Percentiles rank a stretch among this genome's conserved stretches.
Evolutionary conservation across 2,888 invertebrate species (phyloP).

Genomic region (Sarcophaga variegata): DNA sequence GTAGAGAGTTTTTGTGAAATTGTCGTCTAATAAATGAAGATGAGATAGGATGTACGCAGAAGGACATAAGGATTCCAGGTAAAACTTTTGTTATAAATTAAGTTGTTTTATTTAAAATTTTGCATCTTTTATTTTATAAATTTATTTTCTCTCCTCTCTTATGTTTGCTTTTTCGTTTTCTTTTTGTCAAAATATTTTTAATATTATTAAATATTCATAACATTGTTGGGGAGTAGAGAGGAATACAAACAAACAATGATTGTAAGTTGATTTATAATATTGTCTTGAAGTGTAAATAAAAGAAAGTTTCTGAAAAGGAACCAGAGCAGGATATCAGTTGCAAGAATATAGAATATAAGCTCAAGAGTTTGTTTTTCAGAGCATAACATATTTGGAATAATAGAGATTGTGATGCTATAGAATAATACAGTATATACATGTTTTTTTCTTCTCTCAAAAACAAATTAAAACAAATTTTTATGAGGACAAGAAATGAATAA

Average conservation of each 20-base stretch:
- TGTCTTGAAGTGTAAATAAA: slow-evolving; percentile 48
- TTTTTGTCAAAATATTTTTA: not conserved
- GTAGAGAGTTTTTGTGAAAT: slow-evolving; percentile 25
- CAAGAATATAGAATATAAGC: slow-evolving; percentile 26
- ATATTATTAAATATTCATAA: slow-evolving; percentile 65
- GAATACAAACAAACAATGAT: slow-evolving; percentile 54
- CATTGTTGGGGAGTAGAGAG: slow-evolving; percentile 10
- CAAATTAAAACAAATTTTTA: no score
- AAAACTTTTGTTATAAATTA: slow-evolving; percentile 68
- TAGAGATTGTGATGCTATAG: no score
- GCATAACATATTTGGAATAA: no score
- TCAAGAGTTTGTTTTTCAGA: not conserved
- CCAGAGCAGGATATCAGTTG: slow-evolving; percentile 9
- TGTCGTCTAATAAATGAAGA: slow-evolving; percentile 49
- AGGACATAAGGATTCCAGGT: slow-evolving; percentile 29
- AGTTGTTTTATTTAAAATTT: slow-evolving; percentile 64
- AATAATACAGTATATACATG: no score
- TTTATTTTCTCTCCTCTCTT: not conserved
- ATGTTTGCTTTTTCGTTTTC: not conserved
- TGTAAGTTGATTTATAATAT: slow-evolving; percentile 64
- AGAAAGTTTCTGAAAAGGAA: slow-evolving; percentile 43
- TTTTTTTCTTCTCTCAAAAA: no score
- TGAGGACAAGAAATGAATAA: no score
- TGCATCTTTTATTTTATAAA: not conserved
- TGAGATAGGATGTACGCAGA: slow-evolving; percentile 48